Percentiles rank a stretch among this genome's conserved stretches.
phyloP scores from a whole-genome alignment of 1,140 invertebrate genomes.

The Melitaea cinxia region DNA sequence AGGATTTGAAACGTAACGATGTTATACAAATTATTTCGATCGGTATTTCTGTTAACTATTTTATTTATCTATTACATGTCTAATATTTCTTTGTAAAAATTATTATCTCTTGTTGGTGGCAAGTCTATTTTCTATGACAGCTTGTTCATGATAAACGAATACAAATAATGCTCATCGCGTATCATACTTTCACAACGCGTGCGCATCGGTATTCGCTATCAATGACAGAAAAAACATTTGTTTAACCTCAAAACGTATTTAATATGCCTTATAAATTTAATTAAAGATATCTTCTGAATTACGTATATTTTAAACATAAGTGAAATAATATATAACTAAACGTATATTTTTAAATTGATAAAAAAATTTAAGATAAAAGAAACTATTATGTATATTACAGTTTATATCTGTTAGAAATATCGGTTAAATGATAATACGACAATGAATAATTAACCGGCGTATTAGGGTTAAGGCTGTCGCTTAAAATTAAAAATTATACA shows the following conservation, averaged over 20 bases:
- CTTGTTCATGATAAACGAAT: conserved; percentile 25
- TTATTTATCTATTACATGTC: neutral
- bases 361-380: too few relatives aligned
- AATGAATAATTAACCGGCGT: too few relatives aligned
- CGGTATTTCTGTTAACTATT: neutral
- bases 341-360: too few relatives aligned
- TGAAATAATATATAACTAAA: too few relatives aligned
- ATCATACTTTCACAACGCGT: conserved; percentile 57
- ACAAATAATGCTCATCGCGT: conserved; percentile 50
- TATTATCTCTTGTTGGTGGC: neutral
- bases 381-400: too few relatives aligned
- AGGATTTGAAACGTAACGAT: neutral
- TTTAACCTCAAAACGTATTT: neutral
- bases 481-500: too few relatives aligned
- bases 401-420: too few relatives aligned
- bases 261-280: neutral
- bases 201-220: conserved; percentile 45
- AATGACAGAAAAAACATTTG: conserved; percentile 1
- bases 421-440: too few relatives aligned
- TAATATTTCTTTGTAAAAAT: neutral
- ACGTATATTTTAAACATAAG: too few relatives aligned
- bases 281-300: too few relatives aligned
- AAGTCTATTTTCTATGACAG: neutral
- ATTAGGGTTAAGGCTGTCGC: too few relatives aligned
- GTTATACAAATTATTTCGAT: neutral